Conservation (phyloP, 1,140 invertebrate genomes). For the Pogonognathellus flavescens region DNA sequence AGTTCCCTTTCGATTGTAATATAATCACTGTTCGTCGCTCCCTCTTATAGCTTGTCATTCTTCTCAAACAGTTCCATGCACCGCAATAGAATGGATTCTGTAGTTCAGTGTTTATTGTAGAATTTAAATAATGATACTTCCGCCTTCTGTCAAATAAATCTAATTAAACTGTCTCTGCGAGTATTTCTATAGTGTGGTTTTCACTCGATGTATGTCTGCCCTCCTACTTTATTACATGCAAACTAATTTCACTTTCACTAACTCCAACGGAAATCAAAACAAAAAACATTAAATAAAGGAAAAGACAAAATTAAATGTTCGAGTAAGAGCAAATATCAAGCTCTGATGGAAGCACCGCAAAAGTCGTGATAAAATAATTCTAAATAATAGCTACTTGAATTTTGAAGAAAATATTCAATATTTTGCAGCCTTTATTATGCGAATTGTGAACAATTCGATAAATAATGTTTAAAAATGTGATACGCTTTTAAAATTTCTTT, state of each 20-base stretch:
- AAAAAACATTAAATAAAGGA: neutral
- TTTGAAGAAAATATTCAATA: too few relatives aligned
- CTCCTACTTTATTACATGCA: constrained; percentile 15
- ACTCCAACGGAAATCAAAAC: constrained; percentile 15
- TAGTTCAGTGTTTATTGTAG: neutral
- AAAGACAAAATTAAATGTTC: too few relatives aligned
- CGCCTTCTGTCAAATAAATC: constrained; percentile 48
- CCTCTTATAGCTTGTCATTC: neutral
- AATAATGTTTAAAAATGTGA: too few relatives aligned
- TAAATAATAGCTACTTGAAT: too few relatives aligned
- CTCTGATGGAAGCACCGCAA: too few relatives aligned
- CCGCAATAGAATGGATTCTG: neutral
- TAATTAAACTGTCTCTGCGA: constrained; percentile 10
- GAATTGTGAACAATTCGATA: too few relatives aligned
- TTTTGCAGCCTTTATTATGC: too few relatives aligned
- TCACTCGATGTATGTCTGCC: neutral
- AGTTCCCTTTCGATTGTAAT: too few relatives aligned
- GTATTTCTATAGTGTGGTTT: constrained; percentile 5
- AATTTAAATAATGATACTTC: constrained; percentile 48
- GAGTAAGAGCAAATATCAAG: too few relatives aligned
- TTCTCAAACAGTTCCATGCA: neutral
- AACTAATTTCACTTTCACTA: constrained; percentile 1
- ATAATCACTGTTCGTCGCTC: too few relatives aligned
- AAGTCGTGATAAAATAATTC: too few relatives aligned
- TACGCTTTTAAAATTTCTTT: too few relatives aligned